Conservation (phyloP, 2,888 invertebrate genomes). For the Phyllotreta cruciferae region DNA sequence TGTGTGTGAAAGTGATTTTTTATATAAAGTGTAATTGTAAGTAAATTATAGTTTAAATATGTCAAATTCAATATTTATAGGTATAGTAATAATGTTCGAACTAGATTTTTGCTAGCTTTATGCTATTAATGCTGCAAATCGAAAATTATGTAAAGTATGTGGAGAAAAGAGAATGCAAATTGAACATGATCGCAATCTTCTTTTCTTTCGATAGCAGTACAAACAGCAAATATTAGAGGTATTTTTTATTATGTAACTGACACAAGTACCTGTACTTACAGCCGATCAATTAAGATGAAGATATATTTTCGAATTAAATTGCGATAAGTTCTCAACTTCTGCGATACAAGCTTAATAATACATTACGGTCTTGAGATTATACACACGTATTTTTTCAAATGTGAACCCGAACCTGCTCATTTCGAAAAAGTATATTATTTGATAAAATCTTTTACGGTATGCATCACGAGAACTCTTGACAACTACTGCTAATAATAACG, state of each 20-base stretch:
- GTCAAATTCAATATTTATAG: too few relatives aligned
- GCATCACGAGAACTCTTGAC: too few relatives aligned
- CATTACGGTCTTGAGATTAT: slow-evolving; percentile 12
- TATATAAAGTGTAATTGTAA: too few relatives aligned
- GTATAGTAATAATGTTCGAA: too few relatives aligned
- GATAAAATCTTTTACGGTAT: background rate
- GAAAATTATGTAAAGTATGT: too few relatives aligned
- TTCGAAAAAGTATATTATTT: slow-evolving; percentile 9
- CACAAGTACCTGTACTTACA: slow-evolving; percentile 15
- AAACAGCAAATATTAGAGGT: slow-evolving; percentile 22
- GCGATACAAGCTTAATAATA: slow-evolving; percentile 12
- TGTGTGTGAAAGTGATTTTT: too few relatives aligned
- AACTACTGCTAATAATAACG: too few relatives aligned
- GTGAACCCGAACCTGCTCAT: slow-evolving; percentile 2
- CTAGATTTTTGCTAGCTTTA: too few relatives aligned
- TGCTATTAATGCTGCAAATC: too few relatives aligned
- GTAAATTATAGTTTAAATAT: too few relatives aligned
- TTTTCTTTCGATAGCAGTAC: slow-evolving; percentile 17
- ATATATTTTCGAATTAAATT: slow-evolving; percentile 18
- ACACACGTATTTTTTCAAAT: slow-evolving; percentile 19
- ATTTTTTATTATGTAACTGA: slow-evolving; percentile 19
- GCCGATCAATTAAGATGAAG: slow-evolving; percentile 21
- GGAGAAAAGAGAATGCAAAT: too few relatives aligned
- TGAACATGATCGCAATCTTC: too few relatives aligned
- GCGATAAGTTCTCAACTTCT: slow-evolving; percentile 8